phyloP scores from a whole-genome alignment of 2,113 vertebrate species.

The Lathamus discolor region DNA sequence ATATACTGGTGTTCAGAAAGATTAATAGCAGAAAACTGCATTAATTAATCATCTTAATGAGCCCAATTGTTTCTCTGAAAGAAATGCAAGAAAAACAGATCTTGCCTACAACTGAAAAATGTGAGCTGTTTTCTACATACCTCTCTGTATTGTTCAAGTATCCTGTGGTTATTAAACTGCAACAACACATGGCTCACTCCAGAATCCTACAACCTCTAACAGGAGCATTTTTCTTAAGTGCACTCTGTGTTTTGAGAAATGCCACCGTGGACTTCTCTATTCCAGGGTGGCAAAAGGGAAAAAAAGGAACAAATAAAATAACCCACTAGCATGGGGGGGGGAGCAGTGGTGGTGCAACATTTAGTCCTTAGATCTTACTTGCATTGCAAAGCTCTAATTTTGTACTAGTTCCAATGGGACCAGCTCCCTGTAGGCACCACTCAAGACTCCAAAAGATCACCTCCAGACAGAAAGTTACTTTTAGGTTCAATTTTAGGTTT shows the following conservation, averaged over 20 bases:
- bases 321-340: accelerated
- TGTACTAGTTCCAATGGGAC: not conserved
- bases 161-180: not conserved
- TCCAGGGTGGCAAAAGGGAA: not conserved
- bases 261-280: not conserved
- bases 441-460: not conserved
- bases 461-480: not conserved
- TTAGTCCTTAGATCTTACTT: not conserved
- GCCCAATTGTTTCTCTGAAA: conserved; percentile 6
- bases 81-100: not conserved
- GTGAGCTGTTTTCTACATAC: not conserved
- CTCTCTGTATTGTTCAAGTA: not conserved
- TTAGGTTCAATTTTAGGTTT: not conserved
- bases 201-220: not conserved
- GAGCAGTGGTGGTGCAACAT: not conserved
- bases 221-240: not conserved
- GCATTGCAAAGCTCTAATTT: not conserved
- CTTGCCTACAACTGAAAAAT: not conserved
- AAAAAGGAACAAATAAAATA: not conserved
- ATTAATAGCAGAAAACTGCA: conserved; percentile 27
- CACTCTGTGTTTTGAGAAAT: not conserved
- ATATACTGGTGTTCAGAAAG: not conserved
- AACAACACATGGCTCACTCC: not conserved
- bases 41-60: conserved; percentile 41
- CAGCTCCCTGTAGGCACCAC: not conserved